Evolutionary conservation across 1,140 invertebrate species (phyloP).

Genomic region (Hetaerina americana): DNA sequence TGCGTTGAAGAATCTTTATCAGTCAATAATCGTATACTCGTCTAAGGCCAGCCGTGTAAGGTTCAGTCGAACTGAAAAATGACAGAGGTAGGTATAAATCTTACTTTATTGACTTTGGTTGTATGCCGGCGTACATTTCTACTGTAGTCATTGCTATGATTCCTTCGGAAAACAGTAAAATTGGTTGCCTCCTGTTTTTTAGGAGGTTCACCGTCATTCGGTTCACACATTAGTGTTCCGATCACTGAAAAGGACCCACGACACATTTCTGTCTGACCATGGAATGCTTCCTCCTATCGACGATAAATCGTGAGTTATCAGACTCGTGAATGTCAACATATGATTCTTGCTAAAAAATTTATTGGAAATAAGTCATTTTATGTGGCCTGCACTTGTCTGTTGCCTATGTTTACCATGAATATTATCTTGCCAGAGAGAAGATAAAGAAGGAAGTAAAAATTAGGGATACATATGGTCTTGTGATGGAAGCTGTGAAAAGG

Average conservation of each 20-base stretch:
- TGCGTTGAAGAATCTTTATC: too few species aligned
- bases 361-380: not conserved
- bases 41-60: too few species aligned
- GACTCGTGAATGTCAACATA: constrained; percentile 9
- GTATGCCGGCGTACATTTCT: too few species aligned
- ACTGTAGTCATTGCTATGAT: too few species aligned
- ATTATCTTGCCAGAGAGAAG: constrained; percentile 52
- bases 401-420: too few species aligned
- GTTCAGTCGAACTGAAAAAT: too few species aligned
- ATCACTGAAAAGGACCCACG: constrained; percentile 92
- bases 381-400: not conserved
- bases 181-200: too few species aligned
- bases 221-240: constrained; percentile 94
- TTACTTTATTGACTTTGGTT: too few species aligned
- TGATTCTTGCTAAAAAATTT: constrained; percentile 5
- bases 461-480: constrained; percentile 72
- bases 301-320: constrained; percentile 55
- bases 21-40: too few species aligned
- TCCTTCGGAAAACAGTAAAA: too few species aligned
- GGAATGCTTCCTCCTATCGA: constrained; percentile 72
- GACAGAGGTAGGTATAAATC: too few species aligned
- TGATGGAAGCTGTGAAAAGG: constrained; percentile 66
- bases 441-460: constrained; percentile 64
- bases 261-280: constrained; percentile 92
- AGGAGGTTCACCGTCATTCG: constrained; percentile 91